Conservation (phyloP, 2,113 vertebrate species). For the Phylloscopus trochilus region DNA sequence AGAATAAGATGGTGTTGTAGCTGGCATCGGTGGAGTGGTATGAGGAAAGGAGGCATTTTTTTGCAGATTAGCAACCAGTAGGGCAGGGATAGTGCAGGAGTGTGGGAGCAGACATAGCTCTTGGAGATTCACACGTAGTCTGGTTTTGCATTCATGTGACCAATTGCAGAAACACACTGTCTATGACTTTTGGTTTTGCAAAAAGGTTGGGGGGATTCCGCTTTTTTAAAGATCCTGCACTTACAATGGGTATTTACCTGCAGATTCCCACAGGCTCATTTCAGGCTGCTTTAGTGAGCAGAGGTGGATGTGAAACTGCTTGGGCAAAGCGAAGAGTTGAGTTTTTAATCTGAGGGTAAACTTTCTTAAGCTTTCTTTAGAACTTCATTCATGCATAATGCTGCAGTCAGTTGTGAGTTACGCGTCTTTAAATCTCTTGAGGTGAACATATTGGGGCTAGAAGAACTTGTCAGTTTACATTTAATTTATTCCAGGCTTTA, state of each 20-base stretch:
- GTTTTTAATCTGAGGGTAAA: constrained; percentile 13
- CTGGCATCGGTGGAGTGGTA: background rate
- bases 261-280: background rate
- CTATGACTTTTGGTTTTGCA: background rate
- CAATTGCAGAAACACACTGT: background rate
- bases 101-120: background rate
- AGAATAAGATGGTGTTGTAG: background rate
- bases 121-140: background rate
- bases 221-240: background rate
- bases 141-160: background rate
- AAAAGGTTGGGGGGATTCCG: accelerated
- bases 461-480: constrained; percentile 35
- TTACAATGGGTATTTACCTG: background rate
- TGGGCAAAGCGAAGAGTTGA: background rate
- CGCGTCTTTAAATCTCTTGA: background rate
- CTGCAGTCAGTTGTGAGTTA: background rate
- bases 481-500: constrained; percentile 41
- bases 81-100: background rate
- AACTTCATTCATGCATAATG: constrained; percentile 3
- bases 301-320: background rate
- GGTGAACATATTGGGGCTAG: background rate
- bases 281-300: background rate
- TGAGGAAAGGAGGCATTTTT: background rate
- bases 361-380: background rate
- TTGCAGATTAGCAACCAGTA: background rate